Evolutionary conservation across 2,888 invertebrate genomes (phyloP).

Genomic region (Dolomedes plantarius): DNA sequence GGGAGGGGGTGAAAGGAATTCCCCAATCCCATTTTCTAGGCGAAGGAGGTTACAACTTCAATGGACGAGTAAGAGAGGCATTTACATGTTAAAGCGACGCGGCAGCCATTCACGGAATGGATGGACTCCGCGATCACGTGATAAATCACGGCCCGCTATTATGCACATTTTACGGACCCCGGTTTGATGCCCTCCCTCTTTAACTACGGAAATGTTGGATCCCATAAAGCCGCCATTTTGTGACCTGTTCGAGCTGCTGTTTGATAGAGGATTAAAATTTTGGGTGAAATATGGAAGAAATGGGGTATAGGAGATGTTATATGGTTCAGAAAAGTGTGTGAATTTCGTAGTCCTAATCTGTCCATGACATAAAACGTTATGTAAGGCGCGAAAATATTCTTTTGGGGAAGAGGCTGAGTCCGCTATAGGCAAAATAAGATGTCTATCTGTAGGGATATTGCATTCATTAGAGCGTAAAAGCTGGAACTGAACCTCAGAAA

Average conservation of each 20-base stretch:
- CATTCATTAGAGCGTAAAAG: too few species aligned
- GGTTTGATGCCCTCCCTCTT: constrained; percentile 27
- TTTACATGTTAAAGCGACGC: constrained; percentile 69
- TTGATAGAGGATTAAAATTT: background rate
- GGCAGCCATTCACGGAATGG: constrained; percentile 62
- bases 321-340: too few species aligned
- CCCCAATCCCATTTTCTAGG: constrained; percentile 52
- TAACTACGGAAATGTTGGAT: constrained; percentile 21
- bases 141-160: constrained; percentile 66
- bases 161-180: constrained; percentile 45
- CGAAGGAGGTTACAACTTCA: constrained; percentile 55
- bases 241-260: background rate
- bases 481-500: too few species aligned
- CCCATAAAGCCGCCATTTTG: constrained; percentile 51
- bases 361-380: too few species aligned
- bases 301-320: too few species aligned
- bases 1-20: background rate
- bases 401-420: too few species aligned
- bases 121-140: constrained; percentile 67
- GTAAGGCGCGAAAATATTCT: too few species aligned
- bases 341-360: too few species aligned
- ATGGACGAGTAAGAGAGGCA: constrained; percentile 65
- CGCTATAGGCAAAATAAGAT: too few species aligned
- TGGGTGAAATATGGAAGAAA: too few species aligned
- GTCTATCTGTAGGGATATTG: too few species aligned